Conservation (phyloP, 2,888 invertebrate species). For the Miltochrista miniata region DNA sequence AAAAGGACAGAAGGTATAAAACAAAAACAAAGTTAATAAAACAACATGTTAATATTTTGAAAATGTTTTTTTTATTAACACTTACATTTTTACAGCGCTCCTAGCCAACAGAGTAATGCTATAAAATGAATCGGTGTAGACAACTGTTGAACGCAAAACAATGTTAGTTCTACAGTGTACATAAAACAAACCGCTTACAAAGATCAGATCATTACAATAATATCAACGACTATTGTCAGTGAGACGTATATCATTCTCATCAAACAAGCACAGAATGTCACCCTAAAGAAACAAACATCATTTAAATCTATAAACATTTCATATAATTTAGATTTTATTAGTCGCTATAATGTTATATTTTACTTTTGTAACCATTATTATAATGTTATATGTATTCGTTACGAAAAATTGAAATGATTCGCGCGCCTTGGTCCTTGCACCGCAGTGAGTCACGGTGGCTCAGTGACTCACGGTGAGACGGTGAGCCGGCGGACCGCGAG, state of each 20-base stretch:
- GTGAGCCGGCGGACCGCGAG: constrained; percentile 19
- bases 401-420: constrained; percentile 75
- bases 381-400: constrained; percentile 83
- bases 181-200: constrained; percentile 75
- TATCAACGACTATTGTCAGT: constrained; percentile 74
- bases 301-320: constrained; percentile 84
- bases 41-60: constrained; percentile 79
- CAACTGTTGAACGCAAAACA: constrained; percentile 82
- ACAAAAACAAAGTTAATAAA: constrained; percentile 45
- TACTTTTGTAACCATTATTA: constrained; percentile 83
- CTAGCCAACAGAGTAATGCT: constrained; percentile 84
- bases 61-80: constrained; percentile 84
- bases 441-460: constrained; percentile 11
- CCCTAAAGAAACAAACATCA: constrained; percentile 79
- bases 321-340: constrained; percentile 84
- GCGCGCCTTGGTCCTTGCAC: constrained; percentile 54
- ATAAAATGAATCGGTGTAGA: constrained; percentile 82
- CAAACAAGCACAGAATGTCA: constrained; percentile 78
- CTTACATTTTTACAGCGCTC: constrained; percentile 84
- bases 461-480: constrained; percentile 14
- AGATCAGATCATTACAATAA: constrained; percentile 71
- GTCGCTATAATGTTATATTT: constrained; percentile 83
- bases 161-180: constrained; percentile 79
- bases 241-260: constrained; percentile 67
- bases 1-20: background rate